Base-by-base conservation (phyloP, 2,888 invertebrate species). In the Hydrotaea diabolus region DNA sequence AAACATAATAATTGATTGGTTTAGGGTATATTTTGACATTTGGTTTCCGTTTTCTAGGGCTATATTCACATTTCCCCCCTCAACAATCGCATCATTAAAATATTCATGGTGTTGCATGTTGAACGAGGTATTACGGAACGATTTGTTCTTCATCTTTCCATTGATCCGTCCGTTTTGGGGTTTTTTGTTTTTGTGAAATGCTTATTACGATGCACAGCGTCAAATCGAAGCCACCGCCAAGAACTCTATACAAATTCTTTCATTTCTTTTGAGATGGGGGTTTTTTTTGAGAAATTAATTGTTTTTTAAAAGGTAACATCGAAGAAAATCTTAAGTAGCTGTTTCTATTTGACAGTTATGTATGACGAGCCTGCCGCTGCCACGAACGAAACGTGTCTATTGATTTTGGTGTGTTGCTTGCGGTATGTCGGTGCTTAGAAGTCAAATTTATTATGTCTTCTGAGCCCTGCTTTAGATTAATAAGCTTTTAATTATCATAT, bases 11-110 rank as follows among this genome's bases (percentile, higher is more conserved):
- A 73, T 81, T 84, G 57, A 78, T 77, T 77, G 53, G 75, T 39
- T n/a, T 57, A 57, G 17, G 36, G n/a, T 23, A 17, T 80, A 80
- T 80, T 77, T 83, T 78, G 80, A 80, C 83, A 84, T 66, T 64
- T 46, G 46, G 39, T 80, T 77, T 78, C 64, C 80, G 74, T 64
- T 77, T 64, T n/a, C 7, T 39, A 7, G 59, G 59, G 75, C 43
- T 75, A 31, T 69, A 49, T 36, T 55, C 55, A 15, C 19, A 53
- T 17, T 53, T 17, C 53, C 53, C 19, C 17, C 9, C 21, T 4
- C 39, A 39, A 36, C 36, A 36, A 36, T 36, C 72, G 19, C 72
- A 71, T 62, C 55, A 43, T 43, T 17, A 72, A 39, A 49, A 57
- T 23, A 36, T 55, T 66, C 13, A 59, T 46, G n/a, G 49, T 71